phyloP scores from a whole-genome alignment of 2,113 vertebrate species.

The Mellivora capensis region DNA sequence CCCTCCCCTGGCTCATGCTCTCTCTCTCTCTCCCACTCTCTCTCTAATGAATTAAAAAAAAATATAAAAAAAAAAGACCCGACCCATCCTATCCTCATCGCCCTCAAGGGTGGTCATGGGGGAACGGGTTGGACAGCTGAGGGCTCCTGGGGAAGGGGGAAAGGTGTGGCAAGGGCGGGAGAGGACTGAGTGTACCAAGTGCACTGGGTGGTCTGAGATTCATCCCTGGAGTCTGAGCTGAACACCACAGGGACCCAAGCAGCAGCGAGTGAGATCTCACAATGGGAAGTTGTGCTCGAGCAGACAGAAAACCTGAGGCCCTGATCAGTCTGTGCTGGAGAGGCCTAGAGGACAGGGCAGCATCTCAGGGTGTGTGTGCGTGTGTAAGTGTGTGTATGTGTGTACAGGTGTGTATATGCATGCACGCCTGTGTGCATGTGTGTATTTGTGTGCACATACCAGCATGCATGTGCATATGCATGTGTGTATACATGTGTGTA shows the following conservation, averaged over 20 bases:
- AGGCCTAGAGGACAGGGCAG: neutral
- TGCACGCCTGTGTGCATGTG: accelerated
- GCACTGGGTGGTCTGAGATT: neutral
- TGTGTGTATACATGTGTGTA: neutral
- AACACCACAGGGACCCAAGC: neutral
- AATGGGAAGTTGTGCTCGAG: neutral
- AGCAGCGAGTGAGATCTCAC: neutral
- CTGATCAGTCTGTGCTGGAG: neutral
- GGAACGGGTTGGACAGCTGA: accelerated
- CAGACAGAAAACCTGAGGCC: neutral
- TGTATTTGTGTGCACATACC: too few relatives aligned
- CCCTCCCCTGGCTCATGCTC: too few relatives aligned
- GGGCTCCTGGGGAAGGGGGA: neutral
- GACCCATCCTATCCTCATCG: neutral
- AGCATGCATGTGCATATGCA: neutral
- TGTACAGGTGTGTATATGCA: neutral
- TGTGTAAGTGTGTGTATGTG: neutral
- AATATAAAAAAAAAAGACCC: neutral
- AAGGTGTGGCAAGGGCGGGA: neutral
- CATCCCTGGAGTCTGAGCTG: neutral
- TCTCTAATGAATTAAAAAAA: too few relatives aligned
- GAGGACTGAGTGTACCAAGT: accelerated
- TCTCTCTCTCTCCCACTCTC: too few relatives aligned
- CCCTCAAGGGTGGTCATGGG: neutral
- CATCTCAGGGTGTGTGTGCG: too few relatives aligned